These are phyloP conservation scores for Exaiptasia diaphana DNA, from an alignment of 64 coral and sea anemone genomes.

Conservation along the genomic window DNA sequence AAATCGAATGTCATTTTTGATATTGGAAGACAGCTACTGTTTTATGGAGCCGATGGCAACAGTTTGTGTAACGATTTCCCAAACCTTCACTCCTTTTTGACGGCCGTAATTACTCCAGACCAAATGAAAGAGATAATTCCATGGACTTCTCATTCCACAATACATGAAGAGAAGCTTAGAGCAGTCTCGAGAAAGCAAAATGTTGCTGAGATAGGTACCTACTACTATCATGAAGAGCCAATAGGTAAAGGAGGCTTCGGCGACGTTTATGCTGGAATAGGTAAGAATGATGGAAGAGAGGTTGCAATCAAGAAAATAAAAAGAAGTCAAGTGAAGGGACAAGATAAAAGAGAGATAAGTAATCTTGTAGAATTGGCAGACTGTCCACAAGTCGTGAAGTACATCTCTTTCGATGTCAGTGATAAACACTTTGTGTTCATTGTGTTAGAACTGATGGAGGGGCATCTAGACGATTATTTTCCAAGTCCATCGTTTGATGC, in stretches of 20 bases:
- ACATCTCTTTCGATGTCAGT: conserved; percentile 36
- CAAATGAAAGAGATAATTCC: too few relatives aligned
- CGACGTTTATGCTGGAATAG: conserved; percentile 44
- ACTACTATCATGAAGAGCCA: conserved; percentile 18
- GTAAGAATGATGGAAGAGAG: conserved; percentile 59
- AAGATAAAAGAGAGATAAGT: conserved; percentile 41
- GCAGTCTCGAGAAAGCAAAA: neutral
- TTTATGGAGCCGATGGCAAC: too few relatives aligned
- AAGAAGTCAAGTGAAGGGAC: neutral
- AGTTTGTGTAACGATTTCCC: too few relatives aligned
- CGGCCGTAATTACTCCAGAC: too few relatives aligned
- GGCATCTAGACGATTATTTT: neutral
- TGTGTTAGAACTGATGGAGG: neutral
- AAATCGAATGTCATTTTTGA: too few relatives aligned
- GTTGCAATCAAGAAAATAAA: conserved; percentile 45
- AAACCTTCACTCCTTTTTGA: too few relatives aligned
- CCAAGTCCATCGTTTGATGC: neutral
- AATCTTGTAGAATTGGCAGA: conserved; percentile 16
- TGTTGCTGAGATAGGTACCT: neutral
- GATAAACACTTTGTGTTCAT: neutral
- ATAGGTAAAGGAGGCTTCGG: conserved; percentile 37
- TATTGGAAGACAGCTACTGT: too few relatives aligned
- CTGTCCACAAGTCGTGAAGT: conserved; percentile 37
- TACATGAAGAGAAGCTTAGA: neutral
- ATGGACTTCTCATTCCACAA: neutral